A percentile compares a stretch with the other conserved stretches of the same genome.
Conservation (phyloP, 2,888 invertebrate species). For the Syrista parreyssii region DNA sequence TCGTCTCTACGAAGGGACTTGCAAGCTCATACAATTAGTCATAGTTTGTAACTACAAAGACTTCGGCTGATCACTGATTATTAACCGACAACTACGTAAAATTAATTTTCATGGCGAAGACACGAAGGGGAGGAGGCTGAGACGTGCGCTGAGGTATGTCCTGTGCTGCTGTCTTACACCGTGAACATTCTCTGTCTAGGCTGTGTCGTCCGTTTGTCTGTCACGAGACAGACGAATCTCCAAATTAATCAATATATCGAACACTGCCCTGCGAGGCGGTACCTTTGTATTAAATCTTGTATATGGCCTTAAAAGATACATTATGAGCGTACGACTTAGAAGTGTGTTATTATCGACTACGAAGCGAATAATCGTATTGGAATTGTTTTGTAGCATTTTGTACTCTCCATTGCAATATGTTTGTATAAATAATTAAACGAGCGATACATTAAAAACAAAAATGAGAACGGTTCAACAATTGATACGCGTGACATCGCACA, state of each 20-base stretch:
- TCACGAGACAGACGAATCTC: conserved; percentile 42
- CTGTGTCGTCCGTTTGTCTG: conserved; percentile 55
- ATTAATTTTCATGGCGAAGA: conserved; percentile 36
- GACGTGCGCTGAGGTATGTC: conserved; percentile 49
- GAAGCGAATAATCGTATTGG: conserved; percentile 47
- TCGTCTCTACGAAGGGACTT: neutral
- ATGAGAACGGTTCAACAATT: conserved; percentile 32
- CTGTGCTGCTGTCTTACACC: conserved; percentile 50
- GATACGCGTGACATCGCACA: conserved; percentile 34
- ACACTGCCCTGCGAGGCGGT: conserved; percentile 39
- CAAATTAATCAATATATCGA: conserved; percentile 50
- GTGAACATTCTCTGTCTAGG: conserved; percentile 62
- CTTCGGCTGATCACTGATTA: neutral
- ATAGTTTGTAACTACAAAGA: neutral
- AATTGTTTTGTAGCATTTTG: conserved; percentile 55
- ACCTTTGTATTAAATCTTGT: conserved; percentile 48
- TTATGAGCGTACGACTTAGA: conserved; percentile 38
- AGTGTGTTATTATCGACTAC: conserved; percentile 31
- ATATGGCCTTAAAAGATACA: conserved; percentile 55
- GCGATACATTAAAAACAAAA: conserved; percentile 27
- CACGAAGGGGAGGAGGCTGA: conserved; percentile 30
- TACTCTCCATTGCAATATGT: conserved; percentile 48
- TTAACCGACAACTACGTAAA: neutral
- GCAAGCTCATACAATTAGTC: neutral
- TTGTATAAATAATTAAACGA: conserved; percentile 42